Evolutionary conservation across 2,113 vertebrate species (phyloP), one percentile per base, ranked within the genome.

Genomic region (human): DNA sequence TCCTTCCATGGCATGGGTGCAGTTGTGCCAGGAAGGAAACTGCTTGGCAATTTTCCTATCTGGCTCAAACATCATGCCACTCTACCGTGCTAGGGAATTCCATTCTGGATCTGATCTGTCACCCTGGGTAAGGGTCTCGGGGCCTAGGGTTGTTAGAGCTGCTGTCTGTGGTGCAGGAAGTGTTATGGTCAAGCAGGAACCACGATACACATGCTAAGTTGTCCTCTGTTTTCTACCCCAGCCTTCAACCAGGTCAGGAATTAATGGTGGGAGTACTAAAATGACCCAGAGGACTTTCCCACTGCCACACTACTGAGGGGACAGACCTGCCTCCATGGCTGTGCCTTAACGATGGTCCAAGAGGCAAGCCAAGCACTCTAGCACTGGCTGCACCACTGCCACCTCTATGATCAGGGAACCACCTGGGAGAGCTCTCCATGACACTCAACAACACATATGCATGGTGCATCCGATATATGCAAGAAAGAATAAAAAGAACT

Each of bases 271-370:
- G 5, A 45, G 13, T 43, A 12, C 30, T 38, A 30, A 27, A 87
- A 27, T 5, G 52, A 61, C 38, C 12, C 18, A 61, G 64, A 75
- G 45, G n/a, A 6, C 5, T 35, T 43, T 59, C 57, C 23, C 7
- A 20, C 45, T 48, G 25, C 10, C 30, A 3, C 0, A 16, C 7
- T 18, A 38, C 20, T 10, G 4, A 55, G 6, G 9, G 2, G 18
- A 57, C 17, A 72, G 35, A 55, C 16, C 43, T 18, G 55, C 17
- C 4, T 50, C 38, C 40, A 50, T 0, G 18, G 23, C 22, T 38
- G 45, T 5, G 1, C 18, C 18, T 68, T 30, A 20, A 0, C 7
- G 35, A 35, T 6, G 30, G 9, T 45, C 35, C 9, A 3, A 66
- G 59, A 43, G 23, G 12, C 59, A 84, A 55, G 43, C 27, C 16